Evolutionary conservation across 2,888 invertebrate genomes (phyloP).

Genomic region (Carabus problematicus): DNA sequence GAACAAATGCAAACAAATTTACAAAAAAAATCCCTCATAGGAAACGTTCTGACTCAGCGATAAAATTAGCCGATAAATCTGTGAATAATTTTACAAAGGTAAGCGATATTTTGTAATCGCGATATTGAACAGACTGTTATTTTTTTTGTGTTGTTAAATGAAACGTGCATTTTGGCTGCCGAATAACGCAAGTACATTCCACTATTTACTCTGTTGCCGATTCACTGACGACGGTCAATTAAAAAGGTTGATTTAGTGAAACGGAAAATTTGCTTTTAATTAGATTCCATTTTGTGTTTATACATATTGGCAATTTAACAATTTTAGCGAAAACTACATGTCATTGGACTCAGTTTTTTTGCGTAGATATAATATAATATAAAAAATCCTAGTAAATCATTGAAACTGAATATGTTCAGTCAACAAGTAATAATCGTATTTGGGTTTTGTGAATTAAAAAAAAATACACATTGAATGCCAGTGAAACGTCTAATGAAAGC

Average conservation of each 20-base stretch:
- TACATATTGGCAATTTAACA: too few species aligned
- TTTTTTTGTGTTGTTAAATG: background rate
- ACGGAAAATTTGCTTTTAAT: slow-evolving; percentile 35
- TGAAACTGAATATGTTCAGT: too few species aligned
- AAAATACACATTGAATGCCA: too few species aligned
- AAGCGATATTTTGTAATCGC: background rate
- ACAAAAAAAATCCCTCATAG: background rate
- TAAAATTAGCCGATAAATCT: slow-evolving; percentile 8
- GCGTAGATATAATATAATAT: too few species aligned
- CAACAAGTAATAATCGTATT: too few species aligned
- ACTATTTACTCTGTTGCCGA: slow-evolving; percentile 26
- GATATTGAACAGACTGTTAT: background rate
- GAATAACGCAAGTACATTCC: slow-evolving; percentile 16
- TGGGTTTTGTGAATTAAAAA: too few species aligned
- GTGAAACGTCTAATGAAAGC: too few species aligned
- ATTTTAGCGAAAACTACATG: too few species aligned
- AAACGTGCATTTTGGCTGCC: background rate
- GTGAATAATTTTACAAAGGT: background rate
- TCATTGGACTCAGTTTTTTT: too few species aligned
- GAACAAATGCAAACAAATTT: background rate
- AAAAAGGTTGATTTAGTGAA: slow-evolving; percentile 34
- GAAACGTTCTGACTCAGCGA: background rate
- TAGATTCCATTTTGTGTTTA: slow-evolving; percentile 5
- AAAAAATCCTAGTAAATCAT: too few species aligned
- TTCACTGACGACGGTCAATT: slow-evolving; percentile 27